Evolutionary conservation across 2,113 vertebrate species (phyloP).

Genomic region (Noctilio leporinus): DNA sequence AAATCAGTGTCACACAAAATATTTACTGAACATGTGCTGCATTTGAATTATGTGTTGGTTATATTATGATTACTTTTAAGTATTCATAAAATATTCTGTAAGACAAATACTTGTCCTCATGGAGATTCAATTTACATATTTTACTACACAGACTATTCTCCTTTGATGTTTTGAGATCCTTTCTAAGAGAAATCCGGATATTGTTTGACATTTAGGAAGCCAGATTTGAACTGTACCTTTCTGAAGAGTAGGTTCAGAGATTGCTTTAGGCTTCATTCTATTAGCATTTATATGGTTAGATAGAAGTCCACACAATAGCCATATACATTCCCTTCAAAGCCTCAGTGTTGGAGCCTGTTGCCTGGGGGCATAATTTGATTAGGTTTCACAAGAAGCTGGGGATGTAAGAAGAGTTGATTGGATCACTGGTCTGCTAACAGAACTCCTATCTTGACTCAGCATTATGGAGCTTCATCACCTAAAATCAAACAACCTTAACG

Average conservation of each 20-base stretch:
- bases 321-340: not conserved
- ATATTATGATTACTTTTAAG: not conserved
- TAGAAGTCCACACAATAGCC: not conserved
- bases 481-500: not conserved
- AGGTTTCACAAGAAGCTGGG: not conserved
- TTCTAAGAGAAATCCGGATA: not conserved
- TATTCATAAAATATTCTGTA: not conserved
- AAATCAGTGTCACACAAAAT: not conserved
- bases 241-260: not conserved
- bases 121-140: not conserved
- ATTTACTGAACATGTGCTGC: not conserved
- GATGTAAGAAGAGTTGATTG: rapidly evolving
- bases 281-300: not conserved
- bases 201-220: not conserved
- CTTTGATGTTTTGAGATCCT: not conserved
- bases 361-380: not conserved
- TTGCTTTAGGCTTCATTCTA: not conserved
- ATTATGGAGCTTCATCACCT: not conserved
- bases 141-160: not conserved
- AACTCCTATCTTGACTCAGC: not conserved
- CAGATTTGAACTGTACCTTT: not conserved
- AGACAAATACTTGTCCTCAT: not conserved
- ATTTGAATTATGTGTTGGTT: not conserved
- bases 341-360: not conserved
- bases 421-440: not conserved